Percentiles rank a stretch among this genome's conserved stretches.
Conservation (phyloP, 2,888 invertebrate species). For the Trichopoda pennipes region DNA sequence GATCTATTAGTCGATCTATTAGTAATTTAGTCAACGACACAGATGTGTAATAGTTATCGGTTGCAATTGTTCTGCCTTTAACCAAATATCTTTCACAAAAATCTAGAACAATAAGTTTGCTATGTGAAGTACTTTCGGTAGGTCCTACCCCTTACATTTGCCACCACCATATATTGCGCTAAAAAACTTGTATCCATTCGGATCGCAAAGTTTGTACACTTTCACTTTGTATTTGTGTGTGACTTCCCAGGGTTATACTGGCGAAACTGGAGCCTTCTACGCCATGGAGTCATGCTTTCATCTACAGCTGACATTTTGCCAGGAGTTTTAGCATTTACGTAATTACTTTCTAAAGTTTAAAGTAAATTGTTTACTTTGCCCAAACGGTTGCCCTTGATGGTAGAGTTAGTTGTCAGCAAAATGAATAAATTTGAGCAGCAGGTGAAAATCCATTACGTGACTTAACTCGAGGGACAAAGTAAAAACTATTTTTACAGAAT, state of each 20-base stretch:
- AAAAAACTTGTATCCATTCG: not conserved
- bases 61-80: too few relatives aligned
- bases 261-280: not conserved
- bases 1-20: too few relatives aligned
- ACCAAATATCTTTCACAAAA: too few relatives aligned
- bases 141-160: too few relatives aligned
- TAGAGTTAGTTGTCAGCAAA: conserved; percentile 1
- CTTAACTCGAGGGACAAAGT: not conserved
- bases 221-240: not conserved
- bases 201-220: conserved; percentile 5
- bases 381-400: not conserved
- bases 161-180: too few relatives aligned
- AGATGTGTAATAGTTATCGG: too few relatives aligned
- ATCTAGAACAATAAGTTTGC: too few relatives aligned
- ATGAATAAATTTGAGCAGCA: not conserved
- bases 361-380: not conserved
- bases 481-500: conserved; percentile 36
- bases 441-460: not conserved
- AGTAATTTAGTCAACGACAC: too few relatives aligned
- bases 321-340: not conserved
- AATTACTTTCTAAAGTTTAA: not conserved
- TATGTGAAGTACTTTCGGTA: too few relatives aligned
- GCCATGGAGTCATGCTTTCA: too few relatives aligned
- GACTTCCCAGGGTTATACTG: conserved; percentile 3
- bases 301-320: not conserved